phyloP scores from a whole-genome alignment of 2,797 vertebrate genomes.

The Manis pentadactyla region DNA sequence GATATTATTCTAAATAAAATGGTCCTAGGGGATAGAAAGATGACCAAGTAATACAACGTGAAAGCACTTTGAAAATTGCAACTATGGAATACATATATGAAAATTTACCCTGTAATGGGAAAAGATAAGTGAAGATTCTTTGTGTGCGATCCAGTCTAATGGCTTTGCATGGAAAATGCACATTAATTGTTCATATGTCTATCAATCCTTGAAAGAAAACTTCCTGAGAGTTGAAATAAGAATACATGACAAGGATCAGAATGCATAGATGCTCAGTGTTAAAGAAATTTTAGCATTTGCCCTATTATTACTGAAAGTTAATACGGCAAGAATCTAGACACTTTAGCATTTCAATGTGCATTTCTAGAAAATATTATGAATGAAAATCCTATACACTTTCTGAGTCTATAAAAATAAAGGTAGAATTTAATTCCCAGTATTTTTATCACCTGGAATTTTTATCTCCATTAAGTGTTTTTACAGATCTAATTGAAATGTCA shows the following conservation, averaged over 20 bases:
- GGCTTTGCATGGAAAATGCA: constrained; percentile 42
- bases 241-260: constrained; percentile 54
- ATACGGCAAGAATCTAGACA: constrained; percentile 9
- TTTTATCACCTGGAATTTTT: constrained; percentile 32
- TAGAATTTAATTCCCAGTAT: constrained; percentile 35
- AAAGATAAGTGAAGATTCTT: constrained; percentile 27
- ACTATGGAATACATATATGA: not conserved
- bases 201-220: constrained; percentile 63
- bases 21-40: not conserved
- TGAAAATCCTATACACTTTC: not conserved
- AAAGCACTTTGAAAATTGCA: constrained; percentile 37
- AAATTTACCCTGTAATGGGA: not conserved
- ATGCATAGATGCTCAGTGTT: not conserved
- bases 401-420: constrained; percentile 15
- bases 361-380: constrained; percentile 59
- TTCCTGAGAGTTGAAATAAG: constrained; percentile 64
- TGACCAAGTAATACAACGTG: not conserved
- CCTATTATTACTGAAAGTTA: constrained; percentile 53
- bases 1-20: not conserved
- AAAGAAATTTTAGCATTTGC: constrained; percentile 61
- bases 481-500: constrained; percentile 30
- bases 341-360: constrained; percentile 35
- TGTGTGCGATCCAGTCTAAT: constrained; percentile 40
- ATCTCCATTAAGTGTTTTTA: not conserved
- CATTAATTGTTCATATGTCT: constrained; percentile 54